Evolutionary conservation across 2,797 vertebrate species (phyloP).

Genomic region (Sparidentex hasta): DNA sequence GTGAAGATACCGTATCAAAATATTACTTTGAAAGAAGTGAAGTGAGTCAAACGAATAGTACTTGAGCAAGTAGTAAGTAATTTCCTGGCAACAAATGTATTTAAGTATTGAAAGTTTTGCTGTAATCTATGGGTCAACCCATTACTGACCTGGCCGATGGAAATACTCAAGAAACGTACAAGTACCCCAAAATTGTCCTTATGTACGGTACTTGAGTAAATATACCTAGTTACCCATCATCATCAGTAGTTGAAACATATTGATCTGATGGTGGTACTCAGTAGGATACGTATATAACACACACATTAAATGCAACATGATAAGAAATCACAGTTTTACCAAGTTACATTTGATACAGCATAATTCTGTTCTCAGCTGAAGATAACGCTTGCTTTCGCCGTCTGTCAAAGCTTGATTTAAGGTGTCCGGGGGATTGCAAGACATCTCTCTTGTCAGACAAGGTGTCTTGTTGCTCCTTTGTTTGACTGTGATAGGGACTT

Average conservation of each 20-base stretch:
- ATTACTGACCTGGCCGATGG: too few relatives aligned
- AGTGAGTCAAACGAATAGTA: too few relatives aligned
- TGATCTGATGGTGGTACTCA: not conserved
- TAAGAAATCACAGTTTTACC: not conserved
- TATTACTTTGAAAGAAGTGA: too few relatives aligned
- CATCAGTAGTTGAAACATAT: not conserved
- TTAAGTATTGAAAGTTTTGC: too few relatives aligned
- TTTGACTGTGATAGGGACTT: conserved; percentile 53
- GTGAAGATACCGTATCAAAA: too few relatives aligned
- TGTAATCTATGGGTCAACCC: too few relatives aligned
- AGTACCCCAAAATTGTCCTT: too few relatives aligned
- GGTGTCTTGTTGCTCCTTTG: conserved; percentile 52
- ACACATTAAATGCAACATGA: not conserved
- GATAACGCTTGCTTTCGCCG: not conserved
- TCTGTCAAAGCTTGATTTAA: not conserved
- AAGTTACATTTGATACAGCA: not conserved
- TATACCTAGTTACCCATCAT: too few relatives aligned
- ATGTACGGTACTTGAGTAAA: too few relatives aligned
- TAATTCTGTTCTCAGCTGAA: not conserved
- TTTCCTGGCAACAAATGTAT: too few relatives aligned
- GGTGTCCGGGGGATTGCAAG: conserved; percentile 3
- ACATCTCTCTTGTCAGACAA: conserved; percentile 31
- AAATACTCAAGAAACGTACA: too few relatives aligned
- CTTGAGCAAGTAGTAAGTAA: too few relatives aligned
- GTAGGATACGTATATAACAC: not conserved